Percentiles rank a stretch among this genome's conserved stretches.
Conservation (phyloP, 2,797 vertebrate genomes). For the Tangara arthus region DNA sequence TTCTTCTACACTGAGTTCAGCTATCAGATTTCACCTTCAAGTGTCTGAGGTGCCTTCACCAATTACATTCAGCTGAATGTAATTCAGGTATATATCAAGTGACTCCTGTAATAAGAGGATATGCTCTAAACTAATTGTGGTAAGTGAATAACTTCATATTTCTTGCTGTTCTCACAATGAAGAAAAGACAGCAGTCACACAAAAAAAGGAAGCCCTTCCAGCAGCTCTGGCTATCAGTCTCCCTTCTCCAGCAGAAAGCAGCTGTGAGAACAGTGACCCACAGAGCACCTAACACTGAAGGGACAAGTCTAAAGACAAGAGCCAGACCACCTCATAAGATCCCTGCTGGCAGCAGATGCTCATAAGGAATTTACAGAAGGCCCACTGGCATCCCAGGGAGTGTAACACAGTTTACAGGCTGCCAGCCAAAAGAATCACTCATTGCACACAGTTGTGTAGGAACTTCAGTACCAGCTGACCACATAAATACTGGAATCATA, state of each 20-base stretch:
- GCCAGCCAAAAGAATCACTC: not conserved
- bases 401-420: not conserved
- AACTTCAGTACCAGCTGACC: not conserved
- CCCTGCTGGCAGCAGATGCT: conserved; percentile 10
- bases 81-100: not conserved
- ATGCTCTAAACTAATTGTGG: not conserved
- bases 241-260: not conserved
- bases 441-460: not conserved
- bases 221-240: not conserved
- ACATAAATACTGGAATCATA: not conserved
- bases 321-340: not conserved
- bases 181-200: not conserved
- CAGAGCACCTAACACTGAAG: not conserved
- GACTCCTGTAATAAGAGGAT: not conserved
- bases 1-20: not conserved
- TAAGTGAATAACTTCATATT: not conserved
- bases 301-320: not conserved
- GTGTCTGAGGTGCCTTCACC: not conserved
- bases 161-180: not conserved
- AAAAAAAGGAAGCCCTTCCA: not conserved
- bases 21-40: not conserved
- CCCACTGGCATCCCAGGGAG: not conserved
- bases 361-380: not conserved
- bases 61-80: not conserved
- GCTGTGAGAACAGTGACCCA: not conserved